A percentile compares a stretch with the other conserved stretches of the same genome.
These are phyloP conservation scores for Dendrocincla fuliginosa DNA, from an alignment of 2,797 vertebrate species.

Conservation along the genomic window DNA sequence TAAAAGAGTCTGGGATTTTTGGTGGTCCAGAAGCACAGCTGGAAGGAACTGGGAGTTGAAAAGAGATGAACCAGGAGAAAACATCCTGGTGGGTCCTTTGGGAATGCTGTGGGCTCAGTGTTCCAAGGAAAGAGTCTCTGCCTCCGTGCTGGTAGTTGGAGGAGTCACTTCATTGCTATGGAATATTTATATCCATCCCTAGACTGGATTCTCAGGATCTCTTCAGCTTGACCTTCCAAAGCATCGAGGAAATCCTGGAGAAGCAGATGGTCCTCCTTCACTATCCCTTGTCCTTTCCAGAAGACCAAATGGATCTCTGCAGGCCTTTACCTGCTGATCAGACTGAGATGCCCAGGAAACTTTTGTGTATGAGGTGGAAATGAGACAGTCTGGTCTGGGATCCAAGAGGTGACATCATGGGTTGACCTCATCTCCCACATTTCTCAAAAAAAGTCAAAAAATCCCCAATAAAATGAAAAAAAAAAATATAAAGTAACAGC, in stretches of 20 bases:
- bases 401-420: background rate
- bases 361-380: background rate
- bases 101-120: accelerated
- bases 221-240: background rate
- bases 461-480: background rate
- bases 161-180: background rate
- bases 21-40: background rate
- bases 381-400: background rate
- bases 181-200: background rate
- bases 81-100: background rate
- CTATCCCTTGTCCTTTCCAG: background rate
- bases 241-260: background rate
- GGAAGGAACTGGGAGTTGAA: background rate
- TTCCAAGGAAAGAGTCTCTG: background rate
- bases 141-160: accelerated
- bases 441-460: background rate
- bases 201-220: background rate
- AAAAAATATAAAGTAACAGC: background rate
- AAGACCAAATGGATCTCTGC: background rate
- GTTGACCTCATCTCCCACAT: background rate
- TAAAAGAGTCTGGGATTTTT: background rate
- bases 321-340: background rate
- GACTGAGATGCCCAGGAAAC: accelerated
- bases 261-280: background rate
- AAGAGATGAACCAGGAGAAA: background rate